Base-by-base conservation (phyloP, 53 echinoderm and acorn worm genomes). In the Antedon mediterranea region DNA sequence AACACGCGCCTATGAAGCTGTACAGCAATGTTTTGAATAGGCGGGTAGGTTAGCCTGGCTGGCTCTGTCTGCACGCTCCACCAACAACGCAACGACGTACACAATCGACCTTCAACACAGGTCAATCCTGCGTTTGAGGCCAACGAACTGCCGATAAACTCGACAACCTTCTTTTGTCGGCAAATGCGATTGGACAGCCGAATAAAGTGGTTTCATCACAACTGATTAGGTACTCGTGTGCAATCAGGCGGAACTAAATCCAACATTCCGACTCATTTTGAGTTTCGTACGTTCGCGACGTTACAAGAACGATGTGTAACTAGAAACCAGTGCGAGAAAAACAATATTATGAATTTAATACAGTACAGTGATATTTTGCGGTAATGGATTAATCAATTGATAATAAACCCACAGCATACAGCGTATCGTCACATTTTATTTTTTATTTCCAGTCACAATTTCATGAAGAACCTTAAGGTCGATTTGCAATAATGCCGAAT, bases 101-200 rank as follows among this genome's bases (percentile, higher is more conserved):
- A 37, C 15, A 6, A 57, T 13, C 57, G 57, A 57, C 57, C 57
- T 57, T 57, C 57, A 57, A 57, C 57, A 18, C 57, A 26, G 57
- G 57, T 57, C 57, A 57, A 15, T 57, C 57, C 57, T 57, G 20
- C 57, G 57, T 57, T 26, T 57, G 23, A 57, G 57, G 57, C 57
- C 57, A 57, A 57, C 57, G 57, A 57, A 57, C 57, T 57, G 57
- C 57, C 57, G 57, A 23, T 57, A 57, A 57, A 57, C 57, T 57
- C 57, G 57, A 57, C 57, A 57, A 57, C 57, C 57, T 57, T 57
- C 57, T 57, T 57, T 57, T 57, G 57, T 57, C 57, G 57, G 57
- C 57, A 57, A 57, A 57, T 57, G 57, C 57, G 57, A 57, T 57
- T 57, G 57, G 57, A 57, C 57, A 57, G 57, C 20, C 57, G 23